phyloP scores from a whole-genome alignment of 2,797 vertebrate species.

The Chrysocyon brachyurus region DNA sequence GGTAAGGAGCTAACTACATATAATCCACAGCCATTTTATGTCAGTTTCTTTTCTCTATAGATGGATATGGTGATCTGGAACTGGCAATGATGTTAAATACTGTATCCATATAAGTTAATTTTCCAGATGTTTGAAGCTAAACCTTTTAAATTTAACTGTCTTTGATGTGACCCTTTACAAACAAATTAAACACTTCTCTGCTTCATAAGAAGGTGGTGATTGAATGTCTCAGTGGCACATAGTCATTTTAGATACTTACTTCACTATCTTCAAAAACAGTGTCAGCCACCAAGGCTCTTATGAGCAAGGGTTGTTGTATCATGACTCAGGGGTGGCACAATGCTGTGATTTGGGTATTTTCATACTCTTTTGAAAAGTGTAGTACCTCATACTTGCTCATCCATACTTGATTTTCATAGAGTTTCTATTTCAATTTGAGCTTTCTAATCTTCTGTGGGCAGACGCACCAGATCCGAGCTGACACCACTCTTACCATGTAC shows the following conservation, averaged over 20 bases:
- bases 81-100: not conserved
- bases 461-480: not conserved
- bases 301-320: not conserved
- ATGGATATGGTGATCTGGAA: not conserved
- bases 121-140: conserved; percentile 39
- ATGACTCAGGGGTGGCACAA: not conserved
- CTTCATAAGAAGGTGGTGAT: not conserved
- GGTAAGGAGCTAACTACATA: not conserved
- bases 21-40: not conserved
- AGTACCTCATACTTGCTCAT: not conserved
- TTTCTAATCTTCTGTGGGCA: not conserved
- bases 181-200: not conserved
- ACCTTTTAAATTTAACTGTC: not conserved
- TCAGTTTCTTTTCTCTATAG: conserved; percentile 5
- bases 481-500: not conserved
- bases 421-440: conserved; percentile 1
- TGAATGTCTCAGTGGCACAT: not conserved
- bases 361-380: not conserved
- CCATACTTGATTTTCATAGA: not conserved
- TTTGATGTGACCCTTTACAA: conserved; percentile 6
- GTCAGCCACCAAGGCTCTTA: not conserved
- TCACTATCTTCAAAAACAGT: not conserved
- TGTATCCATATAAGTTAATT: not conserved
- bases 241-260: conserved; percentile 4
- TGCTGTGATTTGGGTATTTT: not conserved